Evolutionary conservation across 2,113 vertebrate genomes (phyloP).

Genomic region (Zeus faber): DNA sequence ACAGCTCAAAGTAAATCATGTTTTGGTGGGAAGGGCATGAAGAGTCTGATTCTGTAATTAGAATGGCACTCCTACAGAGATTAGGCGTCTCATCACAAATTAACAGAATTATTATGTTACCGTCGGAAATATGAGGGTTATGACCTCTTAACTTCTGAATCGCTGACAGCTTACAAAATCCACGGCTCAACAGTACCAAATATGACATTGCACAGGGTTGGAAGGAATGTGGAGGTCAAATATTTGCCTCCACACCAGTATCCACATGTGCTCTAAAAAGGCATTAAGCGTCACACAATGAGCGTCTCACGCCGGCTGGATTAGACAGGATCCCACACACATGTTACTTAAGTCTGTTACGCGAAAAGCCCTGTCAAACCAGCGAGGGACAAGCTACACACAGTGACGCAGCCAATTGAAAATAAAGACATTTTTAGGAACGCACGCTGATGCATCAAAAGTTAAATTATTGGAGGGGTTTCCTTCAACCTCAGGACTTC

Average conservation of each 20-base stretch:
- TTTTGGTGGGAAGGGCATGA: neutral
- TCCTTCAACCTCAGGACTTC: no score
- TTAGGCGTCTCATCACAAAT: slow-evolving; percentile 18
- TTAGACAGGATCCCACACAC: slow-evolving; percentile 46
- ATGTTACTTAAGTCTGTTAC: slow-evolving; percentile 44
- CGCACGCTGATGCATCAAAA: no score
- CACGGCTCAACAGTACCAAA: slow-evolving; percentile 23
- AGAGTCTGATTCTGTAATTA: slow-evolving; percentile 20
- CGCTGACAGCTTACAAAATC: slow-evolving; percentile 41
- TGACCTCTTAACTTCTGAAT: slow-evolving; percentile 26
- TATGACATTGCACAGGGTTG: slow-evolving; percentile 17
- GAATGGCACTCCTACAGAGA: slow-evolving; percentile 20
- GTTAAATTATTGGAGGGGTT: no score
- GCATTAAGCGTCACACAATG: no score
- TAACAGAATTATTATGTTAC: slow-evolving; percentile 19
- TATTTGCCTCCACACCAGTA: no score
- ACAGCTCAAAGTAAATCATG: no score
- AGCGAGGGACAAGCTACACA: no score
- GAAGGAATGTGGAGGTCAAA: slow-evolving; percentile 21
- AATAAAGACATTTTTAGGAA: no score
- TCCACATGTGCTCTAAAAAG: no score
- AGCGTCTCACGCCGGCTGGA: slow-evolving; percentile 34
- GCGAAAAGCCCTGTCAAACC: no score
- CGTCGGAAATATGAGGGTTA: slow-evolving; percentile 21
- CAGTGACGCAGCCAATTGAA: no score